A percentile compares a stretch with the other conserved stretches of the same genome.
Evolutionary conservation across 2,797 vertebrate species (phyloP).

Genomic region (Sebastes oblongus): DNA sequence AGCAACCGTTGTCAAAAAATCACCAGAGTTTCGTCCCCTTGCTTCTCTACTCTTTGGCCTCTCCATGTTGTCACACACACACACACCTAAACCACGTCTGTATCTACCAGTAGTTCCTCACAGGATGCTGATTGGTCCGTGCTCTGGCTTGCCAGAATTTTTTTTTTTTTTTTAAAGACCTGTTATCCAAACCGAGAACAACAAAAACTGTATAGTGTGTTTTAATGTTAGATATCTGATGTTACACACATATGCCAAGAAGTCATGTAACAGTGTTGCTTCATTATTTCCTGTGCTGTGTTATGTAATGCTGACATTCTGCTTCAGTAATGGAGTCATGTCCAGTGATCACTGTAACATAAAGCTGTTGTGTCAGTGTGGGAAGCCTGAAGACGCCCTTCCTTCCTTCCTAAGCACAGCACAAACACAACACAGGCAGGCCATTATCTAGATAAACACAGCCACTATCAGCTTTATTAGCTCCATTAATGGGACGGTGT

Average conservation of each 20-base stretch:
- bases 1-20: too few species aligned
- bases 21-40: too few species aligned
- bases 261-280: conserved; percentile 28
- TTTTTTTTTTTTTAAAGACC: neutral
- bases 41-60: too few species aligned
- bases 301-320: conserved; percentile 20
- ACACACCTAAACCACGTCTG: neutral
- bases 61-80: too few species aligned
- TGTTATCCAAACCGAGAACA: neutral
- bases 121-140: neutral
- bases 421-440: neutral
- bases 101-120: neutral
- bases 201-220: neutral
- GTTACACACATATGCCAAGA: neutral
- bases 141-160: too few species aligned
- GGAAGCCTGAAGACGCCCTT: neutral
- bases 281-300: conserved; percentile 19
- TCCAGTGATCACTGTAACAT: neutral
- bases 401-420: neutral
- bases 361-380: neutral
- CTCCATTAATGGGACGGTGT: neutral
- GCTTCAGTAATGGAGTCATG: neutral
- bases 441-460: conserved; percentile 2
- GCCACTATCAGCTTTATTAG: neutral
- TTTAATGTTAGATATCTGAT: neutral